A percentile compares a stretch with the other conserved stretches of the same genome.
phyloP scores from a whole-genome alignment of 2,113 vertebrate genomes.

The Guaruba guarouba region DNA sequence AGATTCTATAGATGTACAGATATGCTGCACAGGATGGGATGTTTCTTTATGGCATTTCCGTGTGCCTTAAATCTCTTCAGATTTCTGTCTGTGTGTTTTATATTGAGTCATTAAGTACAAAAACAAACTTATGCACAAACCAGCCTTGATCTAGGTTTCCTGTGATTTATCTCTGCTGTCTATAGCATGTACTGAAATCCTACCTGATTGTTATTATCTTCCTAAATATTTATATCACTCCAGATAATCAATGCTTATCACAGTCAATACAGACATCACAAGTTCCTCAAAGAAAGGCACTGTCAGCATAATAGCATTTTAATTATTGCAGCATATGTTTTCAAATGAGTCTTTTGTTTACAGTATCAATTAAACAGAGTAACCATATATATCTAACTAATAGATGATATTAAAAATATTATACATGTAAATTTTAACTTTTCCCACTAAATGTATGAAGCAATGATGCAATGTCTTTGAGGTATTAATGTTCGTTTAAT shows the following conservation, averaged over 20 bases:
- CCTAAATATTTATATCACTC: constrained; percentile 76
- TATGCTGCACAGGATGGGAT: constrained; percentile 58
- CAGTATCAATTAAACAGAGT: constrained; percentile 3
- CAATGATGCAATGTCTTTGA: constrained; percentile 39
- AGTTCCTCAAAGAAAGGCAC: constrained; percentile 70
- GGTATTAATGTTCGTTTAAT: constrained; percentile 64
- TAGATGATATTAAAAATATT: constrained; percentile 36
- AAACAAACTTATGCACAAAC: constrained; percentile 75
- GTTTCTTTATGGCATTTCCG: constrained; percentile 76
- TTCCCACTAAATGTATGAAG: constrained; percentile 34
- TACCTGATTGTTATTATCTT: constrained; percentile 74
- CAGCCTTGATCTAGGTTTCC: constrained; percentile 76
- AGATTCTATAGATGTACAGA: constrained; percentile 66
- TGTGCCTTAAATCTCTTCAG: constrained; percentile 61
- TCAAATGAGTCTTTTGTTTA: constrained; percentile 59
- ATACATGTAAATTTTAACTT: constrained; percentile 50
- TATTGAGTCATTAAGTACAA: constrained; percentile 71
- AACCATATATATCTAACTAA: constrained; percentile 23
- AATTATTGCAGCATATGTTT: constrained; percentile 71
- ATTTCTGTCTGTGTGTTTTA: constrained; percentile 61
- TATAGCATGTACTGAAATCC: constrained; percentile 63
- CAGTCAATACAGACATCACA: constrained; percentile 73
- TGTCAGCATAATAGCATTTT: constrained; percentile 75
- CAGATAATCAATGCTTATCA: constrained; percentile 80
- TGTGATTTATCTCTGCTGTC: constrained; percentile 73